A percentile compares a stretch with the other conserved stretches of the same genome.
These are phyloP conservation scores for Hemaris fuciformis DNA, from an alignment of 2,888 invertebrate genomes.

Conservation along the genomic window DNA sequence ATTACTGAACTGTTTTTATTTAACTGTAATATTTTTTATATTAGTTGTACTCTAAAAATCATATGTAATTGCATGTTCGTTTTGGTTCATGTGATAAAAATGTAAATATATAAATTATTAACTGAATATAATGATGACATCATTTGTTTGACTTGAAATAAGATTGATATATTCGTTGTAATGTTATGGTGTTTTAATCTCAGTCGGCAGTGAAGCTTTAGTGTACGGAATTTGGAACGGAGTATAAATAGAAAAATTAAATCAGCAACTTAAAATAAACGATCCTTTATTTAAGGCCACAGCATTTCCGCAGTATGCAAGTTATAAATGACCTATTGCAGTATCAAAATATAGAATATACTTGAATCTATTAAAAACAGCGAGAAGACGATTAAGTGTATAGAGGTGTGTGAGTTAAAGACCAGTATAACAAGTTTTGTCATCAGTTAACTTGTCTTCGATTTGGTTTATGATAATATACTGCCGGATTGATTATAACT, in stretches of 20 bases:
- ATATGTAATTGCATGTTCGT: background rate
- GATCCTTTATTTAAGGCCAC: background rate
- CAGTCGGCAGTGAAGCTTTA: background rate
- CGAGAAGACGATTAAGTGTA: too few relatives aligned
- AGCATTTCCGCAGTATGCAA: background rate
- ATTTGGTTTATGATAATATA: background rate
- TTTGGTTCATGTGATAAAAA: conserved; percentile 5
- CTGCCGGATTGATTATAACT: background rate
- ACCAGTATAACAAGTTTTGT: background rate
- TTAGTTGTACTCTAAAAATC: background rate
- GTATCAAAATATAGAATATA: background rate
- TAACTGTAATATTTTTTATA: background rate
- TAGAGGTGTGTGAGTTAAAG: background rate
- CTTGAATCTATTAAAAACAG: background rate
- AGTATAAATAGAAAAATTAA: background rate
- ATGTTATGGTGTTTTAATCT: conserved; percentile 3
- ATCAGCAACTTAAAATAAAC: background rate
- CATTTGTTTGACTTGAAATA: conserved; percentile 12
- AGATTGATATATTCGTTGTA: background rate
- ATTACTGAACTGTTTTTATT: background rate
- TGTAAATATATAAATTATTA: conserved; percentile 15
- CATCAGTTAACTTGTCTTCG: background rate
- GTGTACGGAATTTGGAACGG: background rate
- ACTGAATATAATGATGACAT: conserved; percentile 12
- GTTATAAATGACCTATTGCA: background rate